These are phyloP conservation scores for Tachuris rubrigastra DNA, from an alignment of 2,113 vertebrate genomes.

Conservation along the genomic window DNA sequence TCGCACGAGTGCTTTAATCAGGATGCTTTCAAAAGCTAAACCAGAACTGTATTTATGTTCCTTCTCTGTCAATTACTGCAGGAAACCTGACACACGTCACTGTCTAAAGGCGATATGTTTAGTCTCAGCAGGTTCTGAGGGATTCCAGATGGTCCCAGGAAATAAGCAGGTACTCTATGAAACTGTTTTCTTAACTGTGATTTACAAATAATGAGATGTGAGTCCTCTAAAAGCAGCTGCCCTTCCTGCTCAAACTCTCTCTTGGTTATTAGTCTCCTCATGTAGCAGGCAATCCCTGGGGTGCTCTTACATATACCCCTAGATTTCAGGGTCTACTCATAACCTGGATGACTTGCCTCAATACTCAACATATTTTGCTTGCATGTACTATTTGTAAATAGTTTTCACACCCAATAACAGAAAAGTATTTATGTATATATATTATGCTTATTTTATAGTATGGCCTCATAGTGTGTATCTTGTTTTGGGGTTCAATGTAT, in stretches of 20 bases:
- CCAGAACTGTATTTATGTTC: neutral
- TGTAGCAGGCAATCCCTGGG: neutral
- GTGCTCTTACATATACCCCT: neutral
- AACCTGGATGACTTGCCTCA: neutral
- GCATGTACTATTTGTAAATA: neutral
- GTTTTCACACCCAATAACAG: neutral
- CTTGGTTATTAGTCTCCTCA: neutral
- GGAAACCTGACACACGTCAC: neutral
- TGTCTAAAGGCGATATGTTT: neutral
- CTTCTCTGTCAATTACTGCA: neutral
- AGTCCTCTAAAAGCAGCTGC: neutral
- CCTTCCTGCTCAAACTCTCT: neutral
- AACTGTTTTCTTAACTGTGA: neutral
- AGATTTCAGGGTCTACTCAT: neutral
- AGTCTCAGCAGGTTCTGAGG: slow-evolving; percentile 13
- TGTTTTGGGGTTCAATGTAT: neutral
- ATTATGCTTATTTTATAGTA: neutral
- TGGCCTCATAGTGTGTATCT: neutral
- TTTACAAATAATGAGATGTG: neutral
- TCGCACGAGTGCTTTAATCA: neutral
- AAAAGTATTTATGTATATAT: neutral
- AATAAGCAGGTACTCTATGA: neutral
- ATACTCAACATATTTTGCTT: neutral
- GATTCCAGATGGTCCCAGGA: slow-evolving; percentile 33
- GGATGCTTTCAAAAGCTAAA: neutral